These are phyloP conservation scores for Callithrix jacchus DNA, from an alignment of 2,113 vertebrate species.

Conservation along the genomic window DNA sequence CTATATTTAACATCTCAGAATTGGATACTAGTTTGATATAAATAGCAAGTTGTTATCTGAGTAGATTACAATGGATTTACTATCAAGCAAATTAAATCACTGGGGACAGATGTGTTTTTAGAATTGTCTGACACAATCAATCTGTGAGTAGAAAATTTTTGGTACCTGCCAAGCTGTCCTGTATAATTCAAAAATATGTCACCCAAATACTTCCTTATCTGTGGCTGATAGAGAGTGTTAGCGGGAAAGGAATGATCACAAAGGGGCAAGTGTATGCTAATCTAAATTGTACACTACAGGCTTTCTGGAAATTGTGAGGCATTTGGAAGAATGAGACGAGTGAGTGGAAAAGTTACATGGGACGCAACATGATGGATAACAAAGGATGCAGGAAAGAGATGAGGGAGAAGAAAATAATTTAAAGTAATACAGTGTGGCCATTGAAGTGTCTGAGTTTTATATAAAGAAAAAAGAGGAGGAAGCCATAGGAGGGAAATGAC, in stretches of 20 bases:
- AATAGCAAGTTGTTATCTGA: slow-evolving; percentile 79
- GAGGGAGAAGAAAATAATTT: background rate
- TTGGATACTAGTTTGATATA: slow-evolving; percentile 72
- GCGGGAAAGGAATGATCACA: background rate
- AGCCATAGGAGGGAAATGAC: background rate
- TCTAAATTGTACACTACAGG: background rate
- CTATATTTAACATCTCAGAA: slow-evolving; percentile 76
- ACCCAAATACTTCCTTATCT: slow-evolving; percentile 58
- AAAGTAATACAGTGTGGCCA: background rate
- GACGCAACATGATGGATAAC: background rate
- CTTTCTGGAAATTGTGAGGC: background rate
- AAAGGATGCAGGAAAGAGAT: background rate
- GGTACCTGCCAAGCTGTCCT: slow-evolving; percentile 74
- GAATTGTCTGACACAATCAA: slow-evolving; percentile 70
- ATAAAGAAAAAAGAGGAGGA: background rate
- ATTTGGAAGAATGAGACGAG: background rate
- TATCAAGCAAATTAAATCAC: slow-evolving; percentile 73
- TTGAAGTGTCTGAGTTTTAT: background rate
- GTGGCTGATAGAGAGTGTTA: slow-evolving; percentile 33
- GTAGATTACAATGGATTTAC: slow-evolving; percentile 81
- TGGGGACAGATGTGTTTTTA: slow-evolving; percentile 74
- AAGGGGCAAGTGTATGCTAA: background rate
- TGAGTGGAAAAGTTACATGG: background rate
- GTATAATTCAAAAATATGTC: slow-evolving; percentile 74
- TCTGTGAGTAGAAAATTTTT: slow-evolving; percentile 68